Evolutionary conservation across 2,888 invertebrate species (phyloP), one percentile per base, ranked within the genome.

Genomic region (Oscheius sp.): DNA sequence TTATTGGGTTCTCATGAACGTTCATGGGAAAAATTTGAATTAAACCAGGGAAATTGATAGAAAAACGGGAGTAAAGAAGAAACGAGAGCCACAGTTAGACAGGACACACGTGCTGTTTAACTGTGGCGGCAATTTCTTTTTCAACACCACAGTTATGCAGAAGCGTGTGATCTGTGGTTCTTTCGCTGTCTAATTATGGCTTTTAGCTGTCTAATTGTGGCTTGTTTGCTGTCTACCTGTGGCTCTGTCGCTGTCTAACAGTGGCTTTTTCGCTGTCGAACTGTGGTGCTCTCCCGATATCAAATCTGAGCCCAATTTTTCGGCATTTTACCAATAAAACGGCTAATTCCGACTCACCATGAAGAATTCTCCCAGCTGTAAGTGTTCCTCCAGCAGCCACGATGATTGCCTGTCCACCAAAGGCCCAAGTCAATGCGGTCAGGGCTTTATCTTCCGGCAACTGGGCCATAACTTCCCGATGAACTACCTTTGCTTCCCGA

Each of bases 361-460:
- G 76, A 43, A 43, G 21, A 69, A 98, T 94, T 92, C 96, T 95
- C 55, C 96, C 96, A 13, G 81, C 76, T 16, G 81, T 78, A 7
- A 87, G 61, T 86, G 93, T 93, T 16, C 97, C 97, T 2, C 94
- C 94, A 3, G 95, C 95, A 76, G 98, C 93, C 89, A 98, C 97
- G 81, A 99, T 91, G 35, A 98, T 92, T 83, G 77, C 77, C 41
- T 95, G 93, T 89, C 97, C 98, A 89, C 96, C 96, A 91, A 98
- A 97, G 35, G 96, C 98, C 98, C 98, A 99, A 9, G 97, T 97
- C 87, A 99, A 91, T 0, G 96, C 95, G 64, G 95, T 94, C 69
- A 97, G 61, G 29, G 69, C 70, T 46, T 76, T 74, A 7, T 58
- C 75, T 18, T 29, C 52, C 13, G 49, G 52, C 1, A 69, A 23